Evolutionary conservation across 2,888 invertebrate genomes (phyloP).

Genomic region (Machimus rusticus): DNA sequence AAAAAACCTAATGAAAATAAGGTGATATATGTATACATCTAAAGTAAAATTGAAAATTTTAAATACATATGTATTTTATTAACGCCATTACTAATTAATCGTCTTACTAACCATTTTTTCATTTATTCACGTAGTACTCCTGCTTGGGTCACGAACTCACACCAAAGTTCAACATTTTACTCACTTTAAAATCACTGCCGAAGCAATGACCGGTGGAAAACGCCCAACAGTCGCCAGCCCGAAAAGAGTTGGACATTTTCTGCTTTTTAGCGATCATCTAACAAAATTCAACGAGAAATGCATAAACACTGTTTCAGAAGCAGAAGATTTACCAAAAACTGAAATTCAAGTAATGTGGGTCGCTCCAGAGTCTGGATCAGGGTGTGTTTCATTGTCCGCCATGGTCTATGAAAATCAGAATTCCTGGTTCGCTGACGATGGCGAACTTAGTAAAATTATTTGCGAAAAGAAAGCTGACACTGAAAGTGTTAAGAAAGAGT

Average conservation of each 20-base stretch:
- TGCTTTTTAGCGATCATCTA: constrained; percentile 69
- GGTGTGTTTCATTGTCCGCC: constrained; percentile 88
- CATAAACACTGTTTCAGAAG: constrained; percentile 83
- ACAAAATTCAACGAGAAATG: constrained; percentile 80
- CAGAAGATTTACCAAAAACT: constrained; percentile 79
- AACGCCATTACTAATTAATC: not conserved
- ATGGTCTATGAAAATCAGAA: constrained; percentile 83
- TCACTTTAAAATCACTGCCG: constrained; percentile 79
- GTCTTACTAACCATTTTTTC: not conserved
- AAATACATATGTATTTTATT: not conserved
- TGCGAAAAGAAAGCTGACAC: constrained; percentile 76
- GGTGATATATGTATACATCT: too few species aligned
- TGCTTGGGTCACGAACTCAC: constrained; percentile 73
- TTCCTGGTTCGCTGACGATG: constrained; percentile 91
- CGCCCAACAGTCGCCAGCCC: constrained; percentile 63
- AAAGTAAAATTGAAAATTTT: too few species aligned
- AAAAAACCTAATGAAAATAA: too few species aligned
- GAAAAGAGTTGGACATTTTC: constrained; percentile 73
- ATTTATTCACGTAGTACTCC: constrained; percentile 66
- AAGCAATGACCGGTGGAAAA: constrained; percentile 60
- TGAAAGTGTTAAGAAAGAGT: constrained; percentile 69
- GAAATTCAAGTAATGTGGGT: constrained; percentile 92
- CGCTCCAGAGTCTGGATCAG: constrained; percentile 83
- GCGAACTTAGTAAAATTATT: constrained; percentile 77
- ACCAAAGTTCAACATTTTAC: constrained; percentile 77